phyloP scores from a whole-genome alignment of 2,113 vertebrate species.

The Ivindomyrus marchei region DNA sequence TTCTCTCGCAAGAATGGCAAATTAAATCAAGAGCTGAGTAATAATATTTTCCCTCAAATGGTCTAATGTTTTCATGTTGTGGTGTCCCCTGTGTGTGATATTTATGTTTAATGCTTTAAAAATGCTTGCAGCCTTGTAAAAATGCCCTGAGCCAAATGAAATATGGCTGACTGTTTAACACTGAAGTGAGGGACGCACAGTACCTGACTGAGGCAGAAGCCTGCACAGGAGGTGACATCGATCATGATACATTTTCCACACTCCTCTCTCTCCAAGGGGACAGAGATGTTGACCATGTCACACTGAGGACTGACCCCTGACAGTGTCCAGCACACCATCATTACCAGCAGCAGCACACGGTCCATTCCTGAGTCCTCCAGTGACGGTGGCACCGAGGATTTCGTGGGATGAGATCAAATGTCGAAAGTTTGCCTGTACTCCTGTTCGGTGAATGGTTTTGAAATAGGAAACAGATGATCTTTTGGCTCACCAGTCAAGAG shows the following conservation, averaged over 20 bases:
- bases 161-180: neutral
- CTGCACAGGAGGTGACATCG: slow-evolving; percentile 72
- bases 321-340: slow-evolving; percentile 63
- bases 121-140: neutral
- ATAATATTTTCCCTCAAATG: neutral
- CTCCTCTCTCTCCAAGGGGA: slow-evolving; percentile 73
- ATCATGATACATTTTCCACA: slow-evolving; percentile 67
- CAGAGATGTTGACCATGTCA: slow-evolving; percentile 65
- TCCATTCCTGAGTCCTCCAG: neutral
- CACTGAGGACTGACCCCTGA: slow-evolving; percentile 56
- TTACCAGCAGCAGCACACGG: slow-evolving; percentile 58
- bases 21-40: neutral
- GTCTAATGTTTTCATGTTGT: neutral
- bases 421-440: neutral
- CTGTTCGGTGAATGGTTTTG: neutral
- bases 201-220: slow-evolving; percentile 76
- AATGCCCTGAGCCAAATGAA: neutral
- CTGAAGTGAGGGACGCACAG: slow-evolving; percentile 28
- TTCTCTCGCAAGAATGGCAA: neutral
- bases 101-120: neutral
- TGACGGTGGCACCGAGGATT: neutral
- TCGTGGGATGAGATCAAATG: neutral
- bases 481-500: neutral
- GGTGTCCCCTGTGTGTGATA: neutral
- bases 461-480: neutral